These are phyloP conservation scores for Ramphastos sulfuratus DNA, from an alignment of 2,113 vertebrate genomes.

Conservation along the genomic window DNA sequence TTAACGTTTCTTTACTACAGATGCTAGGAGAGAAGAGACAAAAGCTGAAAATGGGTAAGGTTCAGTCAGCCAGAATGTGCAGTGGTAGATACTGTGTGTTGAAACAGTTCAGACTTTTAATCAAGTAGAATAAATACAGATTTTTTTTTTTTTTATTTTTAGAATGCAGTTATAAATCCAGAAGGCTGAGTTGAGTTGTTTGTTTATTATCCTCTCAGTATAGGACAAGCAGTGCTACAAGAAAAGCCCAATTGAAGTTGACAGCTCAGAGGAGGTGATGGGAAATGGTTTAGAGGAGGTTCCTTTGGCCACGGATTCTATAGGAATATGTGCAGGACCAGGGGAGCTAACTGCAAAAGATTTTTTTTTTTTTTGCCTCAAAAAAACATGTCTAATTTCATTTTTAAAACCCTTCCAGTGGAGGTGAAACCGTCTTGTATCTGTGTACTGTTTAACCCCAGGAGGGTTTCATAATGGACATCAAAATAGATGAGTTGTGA, in stretches of 20 bases:
- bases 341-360: conserved; percentile 68
- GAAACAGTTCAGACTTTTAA: not conserved
- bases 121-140: not conserved
- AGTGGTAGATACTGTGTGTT: not conserved
- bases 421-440: conserved; percentile 79
- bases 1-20: not conserved
- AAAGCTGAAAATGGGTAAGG: not conserved
- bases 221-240: conserved; percentile 55
- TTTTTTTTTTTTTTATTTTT: not conserved
- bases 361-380: conserved; percentile 71
- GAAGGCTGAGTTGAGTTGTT: conserved; percentile 25
- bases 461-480: conserved; percentile 75
- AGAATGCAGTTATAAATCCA: conserved; percentile 28
- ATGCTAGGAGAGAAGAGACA: not conserved
- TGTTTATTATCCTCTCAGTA: conserved; percentile 64
- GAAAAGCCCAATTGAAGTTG: conserved; percentile 72
- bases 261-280: conserved; percentile 76
- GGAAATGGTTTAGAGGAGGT: conserved; percentile 75
- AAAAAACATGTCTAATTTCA: conserved; percentile 83
- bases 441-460: conserved; percentile 72
- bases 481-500: conserved; percentile 74
- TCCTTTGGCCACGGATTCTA: conserved; percentile 72
- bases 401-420: conserved; percentile 76
- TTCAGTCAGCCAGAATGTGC: not conserved
- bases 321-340: conserved; percentile 67